These are phyloP conservation scores for Merluccius polli DNA, from an alignment of 2,797 vertebrate species.

Conservation along the genomic window DNA sequence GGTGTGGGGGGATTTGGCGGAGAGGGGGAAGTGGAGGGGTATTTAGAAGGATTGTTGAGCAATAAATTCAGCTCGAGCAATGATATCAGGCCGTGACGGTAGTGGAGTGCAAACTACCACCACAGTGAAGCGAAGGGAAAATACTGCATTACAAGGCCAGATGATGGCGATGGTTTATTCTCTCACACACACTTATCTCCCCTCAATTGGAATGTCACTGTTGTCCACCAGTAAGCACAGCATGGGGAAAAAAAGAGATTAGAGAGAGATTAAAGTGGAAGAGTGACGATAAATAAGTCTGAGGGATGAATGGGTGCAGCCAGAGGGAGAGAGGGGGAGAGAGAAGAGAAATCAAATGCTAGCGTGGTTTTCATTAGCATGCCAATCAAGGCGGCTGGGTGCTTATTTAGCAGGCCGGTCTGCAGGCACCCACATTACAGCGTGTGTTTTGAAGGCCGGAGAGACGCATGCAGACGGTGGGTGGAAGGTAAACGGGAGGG, in stretches of 20 bases:
- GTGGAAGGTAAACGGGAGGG: no score
- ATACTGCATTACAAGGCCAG: background rate
- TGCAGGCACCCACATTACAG: background rate
- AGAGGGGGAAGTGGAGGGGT: background rate
- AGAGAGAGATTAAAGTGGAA: background rate
- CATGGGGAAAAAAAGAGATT: no score
- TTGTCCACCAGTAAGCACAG: background rate
- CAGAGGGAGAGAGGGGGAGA: background rate
- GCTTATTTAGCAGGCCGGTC: background rate
- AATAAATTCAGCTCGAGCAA: background rate
- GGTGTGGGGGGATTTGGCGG: background rate
- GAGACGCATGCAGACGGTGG: background rate
- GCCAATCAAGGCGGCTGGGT: background rate
- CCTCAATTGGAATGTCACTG: background rate
- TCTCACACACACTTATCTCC: background rate
- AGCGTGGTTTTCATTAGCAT: background rate
- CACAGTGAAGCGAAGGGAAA: background rate
- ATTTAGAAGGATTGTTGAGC: background rate
- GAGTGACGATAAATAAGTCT: background rate
- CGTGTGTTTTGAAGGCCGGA: background rate
- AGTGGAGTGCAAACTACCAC: background rate
- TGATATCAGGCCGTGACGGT: background rate
- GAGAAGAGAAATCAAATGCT: background rate
- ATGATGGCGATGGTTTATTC: background rate
- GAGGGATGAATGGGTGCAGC: background rate